Conservation (phyloP, 2,113 vertebrate genomes). For the Addax nasomaculatus region DNA sequence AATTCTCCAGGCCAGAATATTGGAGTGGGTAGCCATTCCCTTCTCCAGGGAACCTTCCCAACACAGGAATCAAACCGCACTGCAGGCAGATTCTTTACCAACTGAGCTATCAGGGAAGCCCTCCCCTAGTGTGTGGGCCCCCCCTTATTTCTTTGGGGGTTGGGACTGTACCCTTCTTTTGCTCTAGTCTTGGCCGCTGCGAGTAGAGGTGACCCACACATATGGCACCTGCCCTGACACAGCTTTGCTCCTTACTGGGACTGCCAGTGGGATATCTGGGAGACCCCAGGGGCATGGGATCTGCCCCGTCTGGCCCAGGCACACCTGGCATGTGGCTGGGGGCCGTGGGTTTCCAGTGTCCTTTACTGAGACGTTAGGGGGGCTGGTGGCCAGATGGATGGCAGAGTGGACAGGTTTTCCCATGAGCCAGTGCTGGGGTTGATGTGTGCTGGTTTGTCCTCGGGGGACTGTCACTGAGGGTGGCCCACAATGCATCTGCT, state of each 20-base stretch:
- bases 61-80: not conserved
- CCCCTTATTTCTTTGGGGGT: not conserved
- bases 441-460: not conserved
- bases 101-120: not conserved
- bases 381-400: not conserved
- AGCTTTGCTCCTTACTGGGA: not conserved
- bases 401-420: not conserved
- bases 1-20: not conserved
- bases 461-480: not conserved
- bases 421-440: not conserved
- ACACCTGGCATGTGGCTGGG: no score
- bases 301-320: not conserved
- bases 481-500: not conserved
- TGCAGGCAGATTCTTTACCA: not conserved
- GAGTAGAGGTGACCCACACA: not conserved
- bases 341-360: not conserved
- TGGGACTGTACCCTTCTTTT: not conserved
- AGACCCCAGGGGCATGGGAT: not conserved
- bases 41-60: not conserved
- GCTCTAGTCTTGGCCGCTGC: not conserved
- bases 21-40: not conserved
- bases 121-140: not conserved
- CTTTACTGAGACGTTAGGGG: not conserved
- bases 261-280: not conserved
- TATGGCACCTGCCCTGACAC: not conserved